Evolutionary conservation across 1,140 invertebrate species (phyloP).

Genomic region (Meloidogyne exigua): DNA sequence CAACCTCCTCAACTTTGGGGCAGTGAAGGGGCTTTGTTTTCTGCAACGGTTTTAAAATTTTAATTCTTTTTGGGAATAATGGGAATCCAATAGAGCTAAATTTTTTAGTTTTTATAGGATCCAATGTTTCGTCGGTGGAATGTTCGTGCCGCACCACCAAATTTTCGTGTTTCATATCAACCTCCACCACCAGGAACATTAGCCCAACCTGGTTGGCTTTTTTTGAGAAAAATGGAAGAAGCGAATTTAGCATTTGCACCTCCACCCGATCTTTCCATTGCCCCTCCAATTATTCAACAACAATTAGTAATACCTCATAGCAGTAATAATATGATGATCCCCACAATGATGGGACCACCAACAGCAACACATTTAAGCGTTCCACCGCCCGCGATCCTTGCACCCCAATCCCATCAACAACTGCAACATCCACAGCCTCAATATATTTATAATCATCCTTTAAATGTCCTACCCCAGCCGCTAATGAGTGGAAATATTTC

Average conservation of each 20-base stretch:
- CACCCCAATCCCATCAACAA: conserved; percentile 14
- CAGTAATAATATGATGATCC: neutral
- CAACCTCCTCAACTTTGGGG: conserved; percentile 37
- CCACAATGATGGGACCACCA: neutral
- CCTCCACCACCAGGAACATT: conserved; percentile 27
- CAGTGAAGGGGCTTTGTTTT: conserved; percentile 28
- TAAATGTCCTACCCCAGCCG: neutral
- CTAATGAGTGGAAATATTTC: conserved; percentile 2
- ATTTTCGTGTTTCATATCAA: conserved; percentile 37
- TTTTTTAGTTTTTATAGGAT: conserved; percentile 21
- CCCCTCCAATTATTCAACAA: conserved; percentile 18
- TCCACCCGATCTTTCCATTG: conserved; percentile 11
- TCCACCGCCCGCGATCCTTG: conserved; percentile 15
- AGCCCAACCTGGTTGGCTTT: conserved; percentile 30
- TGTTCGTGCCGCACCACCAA: conserved; percentile 36
- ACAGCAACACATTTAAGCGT: conserved; percentile 14
- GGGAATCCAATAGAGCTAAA: neutral
- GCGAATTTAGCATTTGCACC: conserved; percentile 31
- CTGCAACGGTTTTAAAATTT: conserved; percentile 13
- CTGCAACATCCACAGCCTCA: neutral
- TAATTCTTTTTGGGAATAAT: neutral
- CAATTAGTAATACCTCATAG: neutral
- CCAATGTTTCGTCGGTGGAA: conserved; percentile 40
- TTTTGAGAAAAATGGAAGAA: conserved; percentile 31
- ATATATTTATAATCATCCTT: neutral